Base-by-base conservation (phyloP, 2,113 vertebrate genomes). In the Anas platyrhynchos region DNA sequence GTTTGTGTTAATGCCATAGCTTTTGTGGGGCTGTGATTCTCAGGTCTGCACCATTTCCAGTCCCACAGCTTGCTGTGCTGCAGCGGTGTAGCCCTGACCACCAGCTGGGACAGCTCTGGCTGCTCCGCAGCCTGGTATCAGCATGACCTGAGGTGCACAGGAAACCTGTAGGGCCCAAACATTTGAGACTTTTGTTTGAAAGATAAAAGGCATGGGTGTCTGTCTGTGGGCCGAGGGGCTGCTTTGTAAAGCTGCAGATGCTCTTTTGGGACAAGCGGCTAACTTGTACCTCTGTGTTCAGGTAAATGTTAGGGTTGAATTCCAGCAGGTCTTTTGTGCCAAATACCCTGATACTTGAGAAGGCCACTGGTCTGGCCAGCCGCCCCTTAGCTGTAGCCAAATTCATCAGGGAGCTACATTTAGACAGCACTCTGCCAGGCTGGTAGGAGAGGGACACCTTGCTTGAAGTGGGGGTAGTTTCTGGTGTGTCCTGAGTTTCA, bases 351-450 rank as follows among this genome's bases (percentile, higher is more conserved):
- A 91, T 46, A 96, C 50, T 48, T 0, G 95, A 96, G 91, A 97
- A 96, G 94, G 96, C 77, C 96, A 93, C 74, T 3, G 55, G 58
- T 61, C 44, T 95, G 96, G 93, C 91, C 67, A 41, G 32, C 62
- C 2, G 21, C 96, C 76, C 71, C 74, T 31, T 0, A 71, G 78
- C 74, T 76, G 91, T n/a, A 89, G 96, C 78, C 96, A 91, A 75
- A 82, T 81, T 73, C 69, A 62, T 75, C 62, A 69, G 54, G 83
- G 67, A 89, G 88, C 67, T 87, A 63, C 83, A 84, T 92, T 95
- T 89, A 83, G 58, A 93, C n/a, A 62, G 11, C 55, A 11, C 32
- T 54, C 80, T 78, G 76, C 78, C 59, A 22, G 79, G 36, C n/a
- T 61, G 75, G 56, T 72, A 48, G 56, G 32, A 89, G 29, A 66